phyloP scores from a whole-genome alignment of 2,113 vertebrate genomes.

The Cyprinodon brontotheroides region DNA sequence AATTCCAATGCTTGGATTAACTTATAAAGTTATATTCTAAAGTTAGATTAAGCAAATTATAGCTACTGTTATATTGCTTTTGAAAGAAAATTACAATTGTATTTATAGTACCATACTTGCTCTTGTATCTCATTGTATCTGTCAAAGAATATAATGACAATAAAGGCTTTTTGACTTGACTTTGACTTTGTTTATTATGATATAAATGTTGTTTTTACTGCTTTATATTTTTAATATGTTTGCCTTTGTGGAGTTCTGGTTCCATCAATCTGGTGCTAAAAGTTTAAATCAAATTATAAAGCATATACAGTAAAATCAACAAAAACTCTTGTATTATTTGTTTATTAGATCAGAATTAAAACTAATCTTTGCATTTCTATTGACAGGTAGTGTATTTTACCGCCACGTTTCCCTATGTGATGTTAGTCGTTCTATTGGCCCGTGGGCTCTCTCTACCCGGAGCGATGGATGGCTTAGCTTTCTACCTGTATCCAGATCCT shows the following conservation, averaged over 20 bases:
- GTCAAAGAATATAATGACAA: too few species aligned
- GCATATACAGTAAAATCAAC: background rate
- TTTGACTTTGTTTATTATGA: too few species aligned
- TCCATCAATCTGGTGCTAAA: background rate
- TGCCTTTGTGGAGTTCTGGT: background rate
- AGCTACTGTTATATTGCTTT: too few species aligned
- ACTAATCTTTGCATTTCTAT: conserved; percentile 12
- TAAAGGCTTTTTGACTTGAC: too few species aligned
- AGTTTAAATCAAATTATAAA: background rate
- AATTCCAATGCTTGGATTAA: too few species aligned
- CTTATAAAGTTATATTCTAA: too few species aligned
- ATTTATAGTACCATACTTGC: too few species aligned
- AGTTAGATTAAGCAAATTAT: too few species aligned
- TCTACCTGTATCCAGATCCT: conserved; percentile 89
- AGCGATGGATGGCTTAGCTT: conserved; percentile 83
- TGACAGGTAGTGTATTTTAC: conserved; percentile 92
- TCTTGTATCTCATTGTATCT: too few species aligned
- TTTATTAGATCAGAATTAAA: background rate
- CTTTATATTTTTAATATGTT: background rate
- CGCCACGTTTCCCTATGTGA: conserved; percentile 89
- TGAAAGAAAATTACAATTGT: too few species aligned
- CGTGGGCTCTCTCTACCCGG: conserved; percentile 87
- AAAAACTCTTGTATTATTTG: background rate
- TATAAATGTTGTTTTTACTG: too few species aligned
- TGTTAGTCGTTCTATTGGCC: conserved; percentile 85